These are phyloP conservation scores for Chymomyza fuscimana DNA, from an alignment of 2,888 invertebrate species.

Conservation along the genomic window DNA sequence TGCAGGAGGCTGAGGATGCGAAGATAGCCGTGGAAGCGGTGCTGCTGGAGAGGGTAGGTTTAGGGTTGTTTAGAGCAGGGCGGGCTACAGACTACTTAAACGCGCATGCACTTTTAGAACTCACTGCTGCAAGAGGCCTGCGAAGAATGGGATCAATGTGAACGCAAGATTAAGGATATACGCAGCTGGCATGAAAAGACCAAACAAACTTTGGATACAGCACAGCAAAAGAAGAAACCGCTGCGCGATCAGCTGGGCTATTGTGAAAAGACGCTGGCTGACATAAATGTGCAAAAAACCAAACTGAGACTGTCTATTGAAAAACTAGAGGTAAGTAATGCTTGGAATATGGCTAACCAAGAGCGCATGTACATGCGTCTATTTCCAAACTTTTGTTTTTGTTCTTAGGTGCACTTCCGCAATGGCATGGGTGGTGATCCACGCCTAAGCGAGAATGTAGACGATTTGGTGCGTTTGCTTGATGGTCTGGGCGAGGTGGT, in stretches of 20 bases:
- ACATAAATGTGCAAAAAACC: constrained; percentile 93
- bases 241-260: constrained; percentile 91
- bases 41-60: constrained; percentile 89
- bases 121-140: constrained; percentile 93
- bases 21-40: constrained; percentile 91
- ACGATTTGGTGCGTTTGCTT: constrained; percentile 85
- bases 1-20: constrained; percentile 92
- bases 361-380: constrained; percentile 30
- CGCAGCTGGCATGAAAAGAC: constrained; percentile 94
- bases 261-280: constrained; percentile 92
- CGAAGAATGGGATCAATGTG: constrained; percentile 98
- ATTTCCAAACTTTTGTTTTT: neutral
- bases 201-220: constrained; percentile 86
- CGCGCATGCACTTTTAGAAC: constrained; percentile 82
- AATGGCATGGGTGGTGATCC: constrained; percentile 90
- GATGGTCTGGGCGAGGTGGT: constrained; percentile 81
- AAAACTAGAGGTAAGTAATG: constrained; percentile 88
- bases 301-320: constrained; percentile 93
- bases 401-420: constrained; percentile 89
- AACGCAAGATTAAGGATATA: constrained; percentile 94
- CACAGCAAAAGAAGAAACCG: constrained; percentile 92
- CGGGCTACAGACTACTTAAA: neutral
- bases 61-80: no score
- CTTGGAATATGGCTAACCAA: constrained; percentile 22
- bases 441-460: constrained; percentile 86